These are phyloP conservation scores for Paramormyrops kingsleyae DNA, from an alignment of 2,113 vertebrate genomes.

Conservation along the genomic window DNA sequence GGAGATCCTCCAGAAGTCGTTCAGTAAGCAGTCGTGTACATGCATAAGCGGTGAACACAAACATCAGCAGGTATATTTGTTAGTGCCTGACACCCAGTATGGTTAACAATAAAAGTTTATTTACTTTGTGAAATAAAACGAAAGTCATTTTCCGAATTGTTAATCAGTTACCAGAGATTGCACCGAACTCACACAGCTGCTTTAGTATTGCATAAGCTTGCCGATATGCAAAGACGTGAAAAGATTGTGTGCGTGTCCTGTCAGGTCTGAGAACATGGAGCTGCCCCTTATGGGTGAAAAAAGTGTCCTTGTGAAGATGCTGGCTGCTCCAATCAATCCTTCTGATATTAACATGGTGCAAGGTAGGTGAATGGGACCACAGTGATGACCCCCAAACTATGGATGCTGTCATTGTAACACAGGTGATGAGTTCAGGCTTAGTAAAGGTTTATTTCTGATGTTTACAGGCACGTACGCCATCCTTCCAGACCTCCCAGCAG, in stretches of 20 bases:
- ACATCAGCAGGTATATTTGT: not conserved
- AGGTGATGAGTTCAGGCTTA: not conserved
- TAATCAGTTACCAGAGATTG: not conserved
- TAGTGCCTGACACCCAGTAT: not conserved
- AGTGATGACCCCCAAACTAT: not conserved
- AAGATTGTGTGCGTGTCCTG: not conserved
- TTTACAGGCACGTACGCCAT: slow-evolving; percentile 77
- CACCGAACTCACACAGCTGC: not conserved
- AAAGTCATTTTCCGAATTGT: not conserved
- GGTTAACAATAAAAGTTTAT: not conserved
- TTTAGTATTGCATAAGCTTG: not conserved
- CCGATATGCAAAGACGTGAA: not conserved
- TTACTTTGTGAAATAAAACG: not conserved
- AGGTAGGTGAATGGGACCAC: slow-evolving; percentile 55
- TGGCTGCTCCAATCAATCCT: slow-evolving; percentile 90
- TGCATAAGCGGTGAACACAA: not conserved
- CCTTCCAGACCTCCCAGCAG: slow-evolving; percentile 72
- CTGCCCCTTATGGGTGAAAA: slow-evolving; percentile 56
- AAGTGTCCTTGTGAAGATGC: slow-evolving; percentile 72
- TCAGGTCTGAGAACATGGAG: slow-evolving; percentile 69
- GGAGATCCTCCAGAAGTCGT: slow-evolving; percentile 58
- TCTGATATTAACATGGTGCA: slow-evolving; percentile 96
- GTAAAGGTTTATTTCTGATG: not conserved
- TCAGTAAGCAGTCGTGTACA: slow-evolving; percentile 45
- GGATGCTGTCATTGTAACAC: not conserved